Percentiles rank a stretch among this genome's conserved stretches.
Conservation (phyloP, 53 echinoderm and acorn worm species). For the Luidia sarsii region DNA sequence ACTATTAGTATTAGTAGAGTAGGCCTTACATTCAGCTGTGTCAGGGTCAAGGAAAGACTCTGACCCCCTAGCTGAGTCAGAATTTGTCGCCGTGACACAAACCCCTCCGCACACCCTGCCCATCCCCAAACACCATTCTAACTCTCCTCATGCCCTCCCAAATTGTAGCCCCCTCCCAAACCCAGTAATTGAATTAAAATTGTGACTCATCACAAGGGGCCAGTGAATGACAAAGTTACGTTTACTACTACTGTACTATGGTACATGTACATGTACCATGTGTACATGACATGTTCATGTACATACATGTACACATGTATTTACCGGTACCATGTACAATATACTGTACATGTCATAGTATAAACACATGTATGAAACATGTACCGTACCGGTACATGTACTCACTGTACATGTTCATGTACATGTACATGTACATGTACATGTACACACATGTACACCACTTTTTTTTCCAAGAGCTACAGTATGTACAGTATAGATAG, state of each 20-base stretch:
- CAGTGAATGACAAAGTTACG: neutral
- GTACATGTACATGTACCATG: neutral
- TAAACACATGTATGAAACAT: neutral
- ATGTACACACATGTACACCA: too few relatives aligned
- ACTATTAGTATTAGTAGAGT: too few relatives aligned
- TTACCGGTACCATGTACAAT: too few relatives aligned
- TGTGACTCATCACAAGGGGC: conserved; percentile 19
- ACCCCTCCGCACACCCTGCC: too few relatives aligned
- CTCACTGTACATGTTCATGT: too few relatives aligned
- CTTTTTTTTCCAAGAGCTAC: too few relatives aligned
- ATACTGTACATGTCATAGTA: too few relatives aligned
- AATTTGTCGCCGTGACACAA: conserved; percentile 12
- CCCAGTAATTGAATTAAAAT: conserved; percentile 20
- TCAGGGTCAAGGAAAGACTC: conserved; percentile 20
- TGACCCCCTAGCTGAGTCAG: neutral
- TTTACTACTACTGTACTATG: neutral
- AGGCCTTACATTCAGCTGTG: too few relatives aligned
- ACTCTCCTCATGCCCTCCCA: neutral
- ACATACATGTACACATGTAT: too few relatives aligned
- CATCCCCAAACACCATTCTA: too few relatives aligned
- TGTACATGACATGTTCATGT: neutral
- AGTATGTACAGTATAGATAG: too few relatives aligned
- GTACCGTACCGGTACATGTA: neutral
- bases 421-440: too few relatives aligned
- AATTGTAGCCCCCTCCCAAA: conserved; percentile 10